Evolutionary conservation across 2,113 vertebrate species (phyloP), one percentile per base, ranked within the genome.

Genomic region (Oreochromis tanganicae): DNA sequence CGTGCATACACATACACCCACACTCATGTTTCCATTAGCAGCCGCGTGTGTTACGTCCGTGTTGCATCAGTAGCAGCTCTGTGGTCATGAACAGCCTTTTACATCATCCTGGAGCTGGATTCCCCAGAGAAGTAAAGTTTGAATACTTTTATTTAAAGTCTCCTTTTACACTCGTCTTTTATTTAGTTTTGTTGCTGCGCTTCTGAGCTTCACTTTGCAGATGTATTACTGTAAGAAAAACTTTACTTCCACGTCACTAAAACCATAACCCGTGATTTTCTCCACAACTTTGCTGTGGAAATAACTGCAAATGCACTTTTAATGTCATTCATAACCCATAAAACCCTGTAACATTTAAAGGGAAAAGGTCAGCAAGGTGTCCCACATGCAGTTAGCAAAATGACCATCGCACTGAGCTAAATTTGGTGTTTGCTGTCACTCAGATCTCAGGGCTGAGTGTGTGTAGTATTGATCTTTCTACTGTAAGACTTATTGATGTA

Each of bases 81-180:
- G n/a, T 17, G 48, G 54, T 12, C 80, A 38, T 34, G 32, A 83
- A 13, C 27, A 21, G 85, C 9, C 14, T 32, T 82, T 82, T 79
- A 52, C 80, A 80, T 86, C 75, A 86, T 73, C 54, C 71, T 78
- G 38, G 73, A 68, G 52, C 41, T 56, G 27, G 43, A 82, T 61
- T 55, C 56, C 78, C 6, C 29, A 75, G n/a, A 27, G 5, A 19
- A 52, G 21, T 14, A 32, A 48, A 21, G 56, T 85, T 75, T 81
- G 50, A 91, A 54, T 83, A 50, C 34, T 75, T 94, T 94, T 92
- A 21, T 89, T 94, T 55, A 82, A 92, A 85, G 56, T 5, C 43
- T 19, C 9, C 27, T 78, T 12, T 78, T 8, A 50, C 43, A 4
- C 43, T 78, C 24, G 29, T 78, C 46, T 32, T 32, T 19, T 11